A percentile compares a stretch with the other conserved stretches of the same genome.
These are phyloP conservation scores for Bovichtus diacanthus DNA, from an alignment of 2,797 vertebrate species.

Conservation along the genomic window DNA sequence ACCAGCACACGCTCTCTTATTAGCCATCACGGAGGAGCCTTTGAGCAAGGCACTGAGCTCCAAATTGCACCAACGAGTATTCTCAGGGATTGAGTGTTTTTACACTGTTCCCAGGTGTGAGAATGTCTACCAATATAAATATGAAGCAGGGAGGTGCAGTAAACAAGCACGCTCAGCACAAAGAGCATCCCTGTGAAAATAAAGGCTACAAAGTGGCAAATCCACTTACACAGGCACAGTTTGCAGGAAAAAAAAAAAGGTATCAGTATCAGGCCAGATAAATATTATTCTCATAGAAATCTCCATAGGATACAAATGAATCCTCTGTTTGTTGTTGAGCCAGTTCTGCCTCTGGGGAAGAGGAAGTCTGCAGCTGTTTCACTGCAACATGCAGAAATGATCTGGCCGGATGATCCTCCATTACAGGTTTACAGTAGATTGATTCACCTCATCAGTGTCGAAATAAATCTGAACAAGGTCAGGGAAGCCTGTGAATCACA, in stretches of 20 bases:
- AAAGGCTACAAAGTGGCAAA: conserved; percentile 6
- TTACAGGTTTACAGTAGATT: neutral
- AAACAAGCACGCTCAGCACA: conserved; percentile 31
- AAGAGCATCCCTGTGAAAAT: neutral
- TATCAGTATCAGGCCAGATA: neutral
- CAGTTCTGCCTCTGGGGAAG: neutral
- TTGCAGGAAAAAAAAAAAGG: neutral
- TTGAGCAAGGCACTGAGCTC: conserved; percentile 8
- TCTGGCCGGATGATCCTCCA: neutral
- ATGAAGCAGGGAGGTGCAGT: neutral
- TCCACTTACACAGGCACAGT: neutral
- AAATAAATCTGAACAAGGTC: conserved; percentile 12
- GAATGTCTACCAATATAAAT: conserved; percentile 13
- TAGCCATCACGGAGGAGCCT: neutral
- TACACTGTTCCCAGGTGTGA: neutral
- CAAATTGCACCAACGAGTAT: neutral
- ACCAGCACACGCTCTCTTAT: neutral
- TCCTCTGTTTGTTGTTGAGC: neutral
- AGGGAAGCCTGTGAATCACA: neutral
- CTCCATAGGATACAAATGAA: neutral
- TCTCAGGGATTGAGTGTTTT: neutral
- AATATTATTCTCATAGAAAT: neutral
- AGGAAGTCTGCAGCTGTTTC: neutral
- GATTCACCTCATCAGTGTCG: conserved; percentile 18
- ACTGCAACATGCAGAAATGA: neutral